Evolutionary conservation across 2,888 invertebrate species (phyloP).

Genomic region (Tiliacea aurago): DNA sequence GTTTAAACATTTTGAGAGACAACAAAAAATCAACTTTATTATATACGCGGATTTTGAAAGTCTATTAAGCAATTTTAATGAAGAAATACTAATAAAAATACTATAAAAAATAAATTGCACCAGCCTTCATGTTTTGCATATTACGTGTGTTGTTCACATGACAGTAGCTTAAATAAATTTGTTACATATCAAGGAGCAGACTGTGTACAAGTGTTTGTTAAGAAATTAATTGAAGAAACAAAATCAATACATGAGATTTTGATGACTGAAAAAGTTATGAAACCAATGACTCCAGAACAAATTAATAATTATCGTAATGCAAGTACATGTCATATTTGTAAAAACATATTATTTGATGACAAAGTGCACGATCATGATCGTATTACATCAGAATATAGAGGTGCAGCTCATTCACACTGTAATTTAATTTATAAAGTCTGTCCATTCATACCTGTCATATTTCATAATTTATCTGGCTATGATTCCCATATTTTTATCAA

Average conservation of each 20-base stretch:
- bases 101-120: background rate
- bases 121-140: conserved; percentile 1
- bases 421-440: background rate
- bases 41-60: background rate
- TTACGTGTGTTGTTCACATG: background rate
- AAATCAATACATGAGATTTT: background rate
- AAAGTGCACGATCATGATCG: background rate
- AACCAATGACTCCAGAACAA: background rate
- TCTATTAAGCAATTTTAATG: background rate
- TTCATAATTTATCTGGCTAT: background rate
- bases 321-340: background rate
- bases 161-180: background rate
- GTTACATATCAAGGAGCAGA: background rate
- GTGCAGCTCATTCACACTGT: background rate
- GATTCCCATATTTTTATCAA: background rate
- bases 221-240: background rate
- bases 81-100: background rate
- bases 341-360: background rate
- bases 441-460: background rate
- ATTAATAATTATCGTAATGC: background rate
- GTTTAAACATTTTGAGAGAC: background rate
- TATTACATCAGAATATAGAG: background rate
- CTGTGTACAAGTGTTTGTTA: background rate
- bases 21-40: background rate
- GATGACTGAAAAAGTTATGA: background rate